These are phyloP conservation scores for Volucella zonaria DNA, from an alignment of 2,888 invertebrate genomes.

Conservation along the genomic window DNA sequence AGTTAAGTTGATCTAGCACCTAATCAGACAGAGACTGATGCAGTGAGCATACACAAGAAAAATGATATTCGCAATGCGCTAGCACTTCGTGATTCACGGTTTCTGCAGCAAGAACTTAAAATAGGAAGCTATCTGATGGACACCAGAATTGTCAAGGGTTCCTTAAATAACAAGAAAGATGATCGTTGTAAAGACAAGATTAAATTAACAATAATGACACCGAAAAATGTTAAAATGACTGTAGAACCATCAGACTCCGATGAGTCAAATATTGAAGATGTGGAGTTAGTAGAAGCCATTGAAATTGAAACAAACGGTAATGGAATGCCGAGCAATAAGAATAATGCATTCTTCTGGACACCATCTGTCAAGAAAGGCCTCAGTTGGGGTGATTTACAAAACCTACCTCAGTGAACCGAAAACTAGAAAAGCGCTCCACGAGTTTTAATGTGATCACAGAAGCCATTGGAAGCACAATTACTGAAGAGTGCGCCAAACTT, in stretches of 20 bases:
- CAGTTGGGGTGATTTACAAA: conserved; percentile 78
- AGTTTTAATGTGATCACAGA: conserved; percentile 67
- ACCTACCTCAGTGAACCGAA: conserved; percentile 77
- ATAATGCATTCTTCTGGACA: conserved; percentile 79
- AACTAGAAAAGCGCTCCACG: conserved; percentile 77
- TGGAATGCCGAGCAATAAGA: conserved; percentile 46
- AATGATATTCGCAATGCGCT: conserved; percentile 82
- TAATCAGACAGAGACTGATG: conserved; percentile 69
- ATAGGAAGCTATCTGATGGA: conserved; percentile 82
- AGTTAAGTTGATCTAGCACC: conserved; percentile 18
- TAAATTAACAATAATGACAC: conserved; percentile 81
- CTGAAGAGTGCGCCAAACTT: conserved; percentile 41
- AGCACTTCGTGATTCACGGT: conserved; percentile 81
- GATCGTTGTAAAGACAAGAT: conserved; percentile 76
- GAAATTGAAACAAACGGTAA: conserved; percentile 77
- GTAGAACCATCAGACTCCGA: conserved; percentile 76
- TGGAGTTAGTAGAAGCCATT: conserved; percentile 80
- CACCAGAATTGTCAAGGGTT: conserved; percentile 81
- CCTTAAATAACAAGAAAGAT: conserved; percentile 75
- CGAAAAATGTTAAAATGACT: conserved; percentile 80
- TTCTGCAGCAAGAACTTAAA: conserved; percentile 81
- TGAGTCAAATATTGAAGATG: conserved; percentile 76
- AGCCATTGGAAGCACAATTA: background rate
- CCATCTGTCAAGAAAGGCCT: conserved; percentile 80
- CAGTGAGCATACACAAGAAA: conserved; percentile 77